Base-by-base conservation (phyloP, 2,113 vertebrate species). In the Otus sunia region DNA sequence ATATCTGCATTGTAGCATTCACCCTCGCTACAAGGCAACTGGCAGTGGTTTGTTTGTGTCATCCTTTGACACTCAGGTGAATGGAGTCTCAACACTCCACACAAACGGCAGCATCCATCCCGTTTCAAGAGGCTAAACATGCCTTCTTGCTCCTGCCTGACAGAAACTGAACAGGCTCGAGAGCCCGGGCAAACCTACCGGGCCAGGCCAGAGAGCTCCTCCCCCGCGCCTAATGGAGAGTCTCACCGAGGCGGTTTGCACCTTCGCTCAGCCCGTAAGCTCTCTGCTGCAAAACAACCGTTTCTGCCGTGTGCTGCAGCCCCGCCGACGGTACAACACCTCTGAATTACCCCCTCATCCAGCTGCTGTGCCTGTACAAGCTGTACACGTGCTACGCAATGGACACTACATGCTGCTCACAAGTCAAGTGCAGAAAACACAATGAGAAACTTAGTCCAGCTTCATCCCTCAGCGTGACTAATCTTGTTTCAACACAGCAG, bases 361-460 rank as follows among this genome's bases (percentile, higher is more conserved):
- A 39, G 47, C 14, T 26, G 12, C 39, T 55, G 15, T 50, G 39
- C 50, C 49, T 50, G 27, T 11, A 49, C 27, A 50, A 49, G 43
- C 4, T 36, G 26, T 12, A 47, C 36, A 3, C 0, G 2, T 9
- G 15, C 27, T 23, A 6, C 4, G 9, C 2, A 37, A 20, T 1
- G 6, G 50, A 55, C 0, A 2, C 19, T 43, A 45, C 25, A 7
- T 0, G 29, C 75, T 9, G 39, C 32, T 43, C 36, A 49, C 20
- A 43, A 32, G 29, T 3, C 1, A 2, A 67, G 59, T 71, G 64
- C 27, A 52, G 43, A 84, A 43, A 82, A 85, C n/a, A 12, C 1
- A 30, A 36, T 0, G 11, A 85, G 27, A 63, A 80, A 19, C 3
- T 12, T 13, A 39, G 66, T 25, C 22, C 85, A 60, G 64, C 86